phyloP scores from a whole-genome alignment of 2,888 invertebrate genomes.

The Cerceris rybyensis region DNA sequence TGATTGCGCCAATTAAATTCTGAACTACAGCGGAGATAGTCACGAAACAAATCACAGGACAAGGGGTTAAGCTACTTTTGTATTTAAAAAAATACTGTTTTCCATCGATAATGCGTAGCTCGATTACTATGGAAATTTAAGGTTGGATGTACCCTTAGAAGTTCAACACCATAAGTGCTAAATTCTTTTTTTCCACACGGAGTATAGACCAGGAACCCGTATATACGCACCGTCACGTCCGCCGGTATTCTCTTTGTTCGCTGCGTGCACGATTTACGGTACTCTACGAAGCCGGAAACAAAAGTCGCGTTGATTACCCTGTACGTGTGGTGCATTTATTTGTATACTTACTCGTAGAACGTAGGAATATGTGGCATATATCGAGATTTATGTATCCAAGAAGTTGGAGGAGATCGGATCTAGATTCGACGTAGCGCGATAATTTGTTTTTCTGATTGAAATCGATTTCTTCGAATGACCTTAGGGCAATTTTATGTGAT shows the following conservation, averaged over 20 bases:
- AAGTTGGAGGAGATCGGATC: no score
- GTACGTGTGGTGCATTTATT: conserved; percentile 4
- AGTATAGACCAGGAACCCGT: conserved; percentile 49
- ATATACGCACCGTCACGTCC: conserved; percentile 33
- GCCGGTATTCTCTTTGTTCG: conserved; percentile 43
- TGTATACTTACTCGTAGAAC: neutral
- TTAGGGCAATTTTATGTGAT: conserved; percentile 17
- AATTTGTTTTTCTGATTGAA: neutral
- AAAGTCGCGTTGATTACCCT: conserved; percentile 6
- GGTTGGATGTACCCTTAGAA: no score
- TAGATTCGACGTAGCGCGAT: no score
- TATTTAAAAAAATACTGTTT: no score
- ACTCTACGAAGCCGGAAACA: conserved; percentile 31
- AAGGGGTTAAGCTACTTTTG: no score
- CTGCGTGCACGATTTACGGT: conserved; percentile 39
- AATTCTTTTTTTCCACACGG: neutral
- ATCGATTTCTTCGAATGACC: conserved; percentile 12
- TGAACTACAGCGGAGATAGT: no score
- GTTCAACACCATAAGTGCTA: no score
- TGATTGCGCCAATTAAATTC: no score
- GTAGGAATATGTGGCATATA: neutral
- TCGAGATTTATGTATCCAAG: no score
- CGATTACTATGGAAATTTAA: no score
- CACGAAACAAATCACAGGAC: no score
- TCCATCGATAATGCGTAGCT: no score